Percentiles rank a stretch among this genome's conserved stretches.
phyloP scores from a whole-genome alignment of 2,888 invertebrate genomes.

The Listrodromus nycthemerus region DNA sequence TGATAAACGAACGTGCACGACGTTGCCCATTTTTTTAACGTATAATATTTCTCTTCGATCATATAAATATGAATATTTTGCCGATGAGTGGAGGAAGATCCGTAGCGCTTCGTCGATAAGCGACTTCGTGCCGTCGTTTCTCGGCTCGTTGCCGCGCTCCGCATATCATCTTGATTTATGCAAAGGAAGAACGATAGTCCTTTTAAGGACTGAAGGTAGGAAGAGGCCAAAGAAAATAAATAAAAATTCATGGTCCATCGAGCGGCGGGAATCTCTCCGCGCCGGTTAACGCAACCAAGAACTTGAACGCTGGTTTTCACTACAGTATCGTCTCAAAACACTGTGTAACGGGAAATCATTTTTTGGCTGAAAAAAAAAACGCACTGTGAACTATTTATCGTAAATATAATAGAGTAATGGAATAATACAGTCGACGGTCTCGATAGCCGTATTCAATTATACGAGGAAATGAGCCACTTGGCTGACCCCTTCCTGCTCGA shows the following conservation, averaged over 20 bases:
- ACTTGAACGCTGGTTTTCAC: neutral
- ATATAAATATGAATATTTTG: no score
- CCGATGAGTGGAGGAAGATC: neutral
- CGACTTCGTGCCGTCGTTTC: neutral
- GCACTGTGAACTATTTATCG: neutral
- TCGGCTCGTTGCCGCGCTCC: neutral
- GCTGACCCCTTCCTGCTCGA: neutral
- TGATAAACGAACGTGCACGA: neutral
- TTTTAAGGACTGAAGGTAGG: constrained; percentile 13
- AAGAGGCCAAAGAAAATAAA: constrained; percentile 3
- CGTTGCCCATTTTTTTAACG: neutral
- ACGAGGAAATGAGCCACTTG: neutral
- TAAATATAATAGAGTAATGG: neutral
- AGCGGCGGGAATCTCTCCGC: neutral
- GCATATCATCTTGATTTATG: constrained; percentile 18
- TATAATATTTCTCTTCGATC: no score
- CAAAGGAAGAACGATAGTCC: constrained; percentile 23
- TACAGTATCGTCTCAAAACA: neutral
- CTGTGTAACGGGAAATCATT: neutral
- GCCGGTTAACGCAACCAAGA: neutral
- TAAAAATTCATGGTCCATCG: constrained; percentile 15
- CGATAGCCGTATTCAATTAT: neutral
- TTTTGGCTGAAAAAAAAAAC: neutral
- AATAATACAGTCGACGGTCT: neutral
- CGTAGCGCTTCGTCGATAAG: neutral